A percentile compares a stretch with the other conserved stretches of the same genome.
Evolutionary conservation across 2,888 invertebrate genomes (phyloP).

Genomic region (Agrotis exclamationis): DNA sequence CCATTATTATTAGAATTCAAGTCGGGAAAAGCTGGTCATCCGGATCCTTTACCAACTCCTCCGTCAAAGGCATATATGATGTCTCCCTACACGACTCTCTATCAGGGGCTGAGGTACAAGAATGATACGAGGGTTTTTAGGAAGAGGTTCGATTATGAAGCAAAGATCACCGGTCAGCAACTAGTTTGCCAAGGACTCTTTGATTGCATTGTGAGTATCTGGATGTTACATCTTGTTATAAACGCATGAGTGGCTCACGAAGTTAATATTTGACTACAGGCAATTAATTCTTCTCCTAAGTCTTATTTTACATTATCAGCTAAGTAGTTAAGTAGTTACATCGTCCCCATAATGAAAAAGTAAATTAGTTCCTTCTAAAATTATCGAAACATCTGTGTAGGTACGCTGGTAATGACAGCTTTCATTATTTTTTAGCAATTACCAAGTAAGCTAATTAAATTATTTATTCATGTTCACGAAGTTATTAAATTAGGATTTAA

Average conservation of each 20-base stretch:
- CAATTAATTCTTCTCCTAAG: too few relatives aligned
- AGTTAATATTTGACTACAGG: too few relatives aligned
- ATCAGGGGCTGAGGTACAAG: conserved; percentile 72
- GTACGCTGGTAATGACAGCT: conserved; percentile 7
- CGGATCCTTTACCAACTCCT: conserved; percentile 70
- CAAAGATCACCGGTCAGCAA: conserved; percentile 70
- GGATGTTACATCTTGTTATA: too few relatives aligned
- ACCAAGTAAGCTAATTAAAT: conserved; percentile 39
- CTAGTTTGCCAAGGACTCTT: conserved; percentile 73
- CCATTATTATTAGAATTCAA: conserved; percentile 9
- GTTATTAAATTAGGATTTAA: too few relatives aligned
- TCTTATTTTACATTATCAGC: too few relatives aligned
- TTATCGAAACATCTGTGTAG: neutral
- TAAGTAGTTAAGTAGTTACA: too few relatives aligned
- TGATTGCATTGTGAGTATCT: conserved; percentile 76
- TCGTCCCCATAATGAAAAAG: too few relatives aligned
- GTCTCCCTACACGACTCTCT: conserved; percentile 73
- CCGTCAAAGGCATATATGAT: conserved; percentile 16
- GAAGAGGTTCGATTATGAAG: conserved; percentile 70
- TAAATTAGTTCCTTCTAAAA: neutral
- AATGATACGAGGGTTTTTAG: conserved; percentile 76
- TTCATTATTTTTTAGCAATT: conserved; percentile 48
- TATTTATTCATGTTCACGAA: neutral
- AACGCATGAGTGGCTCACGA: too few relatives aligned
- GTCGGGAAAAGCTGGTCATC: conserved; percentile 59